Conservation (phyloP, 1,140 invertebrate species). For the Tetranychus urticae region DNA sequence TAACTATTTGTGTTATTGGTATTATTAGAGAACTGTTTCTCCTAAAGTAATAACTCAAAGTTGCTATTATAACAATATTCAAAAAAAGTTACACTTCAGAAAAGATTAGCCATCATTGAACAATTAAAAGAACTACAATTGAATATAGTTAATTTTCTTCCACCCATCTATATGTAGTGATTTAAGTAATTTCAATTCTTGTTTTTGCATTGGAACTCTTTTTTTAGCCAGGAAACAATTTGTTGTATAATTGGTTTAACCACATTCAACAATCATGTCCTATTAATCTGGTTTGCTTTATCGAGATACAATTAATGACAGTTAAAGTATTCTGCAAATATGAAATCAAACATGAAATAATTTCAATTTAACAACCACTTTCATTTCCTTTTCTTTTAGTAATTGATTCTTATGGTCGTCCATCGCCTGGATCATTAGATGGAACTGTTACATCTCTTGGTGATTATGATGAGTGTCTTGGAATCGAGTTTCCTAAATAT, state of each 20-base stretch:
- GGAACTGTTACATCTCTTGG: slow-evolving; percentile 14
- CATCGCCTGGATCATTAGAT: slow-evolving; percentile 12
- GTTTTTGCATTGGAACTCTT: no score
- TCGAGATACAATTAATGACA: not conserved
- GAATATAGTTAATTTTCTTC: no score
- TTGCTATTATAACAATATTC: no score
- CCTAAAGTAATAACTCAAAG: no score
- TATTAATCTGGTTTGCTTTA: not conserved
- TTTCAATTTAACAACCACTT: not conserved
- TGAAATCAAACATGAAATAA: not conserved
- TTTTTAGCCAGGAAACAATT: not conserved
- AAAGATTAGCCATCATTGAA: no score
- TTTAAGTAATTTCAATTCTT: no score
- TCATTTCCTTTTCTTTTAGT: slow-evolving; percentile 5
- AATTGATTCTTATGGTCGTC: slow-evolving; percentile 14
- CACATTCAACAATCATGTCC: not conserved
- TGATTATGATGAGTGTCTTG: slow-evolving; percentile 15
- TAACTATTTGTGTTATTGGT: not conserved
- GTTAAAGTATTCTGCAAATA: not conserved
- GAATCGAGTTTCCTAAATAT: not conserved
- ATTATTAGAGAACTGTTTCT: not conserved
- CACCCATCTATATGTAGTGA: no score
- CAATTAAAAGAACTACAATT: no score
- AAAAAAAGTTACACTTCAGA: no score
- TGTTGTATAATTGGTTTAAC: not conserved